Evolutionary conservation across 2,113 vertebrate species (phyloP), one percentile per base, ranked within the genome.

Genomic region (Oceanodroma tethys): DNA sequence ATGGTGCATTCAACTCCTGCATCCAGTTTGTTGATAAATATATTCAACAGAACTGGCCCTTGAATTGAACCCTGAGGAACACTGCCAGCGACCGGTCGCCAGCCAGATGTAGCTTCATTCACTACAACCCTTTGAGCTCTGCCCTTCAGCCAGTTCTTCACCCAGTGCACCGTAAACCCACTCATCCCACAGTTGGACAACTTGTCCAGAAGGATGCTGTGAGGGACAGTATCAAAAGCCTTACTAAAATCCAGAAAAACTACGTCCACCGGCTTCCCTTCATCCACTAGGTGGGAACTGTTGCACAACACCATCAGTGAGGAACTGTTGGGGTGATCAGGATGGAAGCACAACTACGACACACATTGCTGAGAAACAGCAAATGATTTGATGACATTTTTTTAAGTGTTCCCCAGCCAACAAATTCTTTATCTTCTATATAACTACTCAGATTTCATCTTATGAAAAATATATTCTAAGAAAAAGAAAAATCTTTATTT

Each of bases 61-160:
- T 21, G 26, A 68, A 27, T 1, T 30, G 25, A 60, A 23, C 26
- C 23, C 30, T 8, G 40, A 68, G 47, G 26, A 68, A 43, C 30
- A 27, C 14, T 0, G 1, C 53, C 42, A 17, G n/a, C 20, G 12
- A 42, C 17, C 0, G 0, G 8, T 34, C 18, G 13, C 55, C n/a
- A 47, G 62, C 4, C 43, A 48, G 43, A 27, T 34, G 29, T 45
- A 58, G 72, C 17, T 40, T 17, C 53, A 56, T 45, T 74, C 40
- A 21, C 40, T n/a, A 20, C 19, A 42, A 68, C 5, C 2, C 48
- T 8, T 21, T 36, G 9, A n/a, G 16, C 20, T 53, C 55, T 70
- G 55, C 30, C 47, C 6, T 43, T 60, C 58, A 60, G 6, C 58
- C 22, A 36, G n/a, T 60, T 60, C 58, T 36, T 60, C 59, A 60